Base-by-base conservation (phyloP, 2,113 vertebrate genomes). In the Salvelinus sp. region DNA sequence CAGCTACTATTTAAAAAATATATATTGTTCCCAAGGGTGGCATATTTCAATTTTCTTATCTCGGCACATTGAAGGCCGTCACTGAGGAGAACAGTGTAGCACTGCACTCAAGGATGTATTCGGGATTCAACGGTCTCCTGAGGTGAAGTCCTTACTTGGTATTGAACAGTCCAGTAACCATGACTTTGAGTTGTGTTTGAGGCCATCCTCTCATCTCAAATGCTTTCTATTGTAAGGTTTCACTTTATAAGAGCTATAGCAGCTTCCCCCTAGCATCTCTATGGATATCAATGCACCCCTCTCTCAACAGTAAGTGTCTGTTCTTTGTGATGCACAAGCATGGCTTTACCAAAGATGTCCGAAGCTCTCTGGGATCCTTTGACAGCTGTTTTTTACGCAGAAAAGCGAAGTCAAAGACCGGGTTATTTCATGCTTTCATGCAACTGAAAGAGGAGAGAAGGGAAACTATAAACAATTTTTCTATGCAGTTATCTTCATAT, bases 1-100 rank as follows among this genome's bases (percentile, higher is more conserved):
- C 76, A 69, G 83, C 76, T 80, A 81, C 76, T 84, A 38, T 83
- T 76, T 82, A 69, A 84, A 82, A 82, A 86, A 82, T 73, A 85
- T 74, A 25, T 65, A 73, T 75, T 76, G 78, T 79, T 87, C 85
- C 83, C 87, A 65, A 78, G 81, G 82, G 87, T 87, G 88, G 86
- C 82, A 78, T 87, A 88, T 92, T 87, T 91, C 83, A 87, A 89
- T 90, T 91, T 90, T 81, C 89, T 92, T 91, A 91, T 92, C 89
- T 86, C 62, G 83, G 87, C 85, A 90, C 88, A 89, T 91, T 91
- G 85, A 91, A 89, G 82, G 80, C 83, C 91, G 89, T 88, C 79
- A 89, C 81, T 84, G 83, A 82, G 38, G 79, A 86, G 82, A 83
- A 83, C 82, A 80, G 65, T 72, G 81, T 77, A 74, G 77, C 63